Percentiles rank a stretch among this genome's conserved stretches.
Evolutionary conservation across 2,888 invertebrate genomes (phyloP).

Genomic region (Quadroppia sp.): DNA sequence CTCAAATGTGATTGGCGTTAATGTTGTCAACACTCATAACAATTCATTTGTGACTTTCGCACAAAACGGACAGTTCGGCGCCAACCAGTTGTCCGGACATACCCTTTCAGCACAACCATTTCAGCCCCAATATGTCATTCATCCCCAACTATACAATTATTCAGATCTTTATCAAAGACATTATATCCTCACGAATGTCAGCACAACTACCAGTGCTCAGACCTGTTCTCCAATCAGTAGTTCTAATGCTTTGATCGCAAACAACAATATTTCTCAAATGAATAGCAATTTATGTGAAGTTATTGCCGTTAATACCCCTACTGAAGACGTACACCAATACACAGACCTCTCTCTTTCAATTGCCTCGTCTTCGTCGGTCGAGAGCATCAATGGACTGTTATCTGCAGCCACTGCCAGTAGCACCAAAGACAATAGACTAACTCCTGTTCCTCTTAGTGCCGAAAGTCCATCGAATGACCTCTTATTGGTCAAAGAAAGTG

Average conservation of each 20-base stretch:
- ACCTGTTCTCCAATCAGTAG: constrained; percentile 19
- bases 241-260: constrained; percentile 13
- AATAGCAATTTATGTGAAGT: constrained; percentile 18
- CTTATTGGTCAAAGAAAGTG: constrained; percentile 26
- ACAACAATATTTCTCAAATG: not conserved
- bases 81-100: constrained; percentile 23
- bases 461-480: not conserved
- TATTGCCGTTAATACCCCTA: constrained; percentile 35
- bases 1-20: not conserved
- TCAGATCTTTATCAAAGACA: constrained; percentile 33
- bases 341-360: constrained; percentile 49
- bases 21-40: constrained; percentile 14
- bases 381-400: constrained; percentile 37
- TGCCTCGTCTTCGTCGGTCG: constrained; percentile 41
- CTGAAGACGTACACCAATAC: constrained; percentile 49
- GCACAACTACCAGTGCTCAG: constrained; percentile 18
- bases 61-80: constrained; percentile 23
- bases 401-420: constrained; percentile 41
- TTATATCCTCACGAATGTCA: constrained; percentile 26
- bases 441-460: constrained; percentile 32
- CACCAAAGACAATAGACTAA: constrained; percentile 37
- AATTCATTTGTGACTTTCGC: constrained; percentile 19
- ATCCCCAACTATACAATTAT: constrained; percentile 30
- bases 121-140: constrained; percentile 13
- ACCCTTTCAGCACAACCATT: constrained; percentile 13